phyloP scores from a whole-genome alignment of 2,113 vertebrate genomes.

The Megalops atlanticus region DNA sequence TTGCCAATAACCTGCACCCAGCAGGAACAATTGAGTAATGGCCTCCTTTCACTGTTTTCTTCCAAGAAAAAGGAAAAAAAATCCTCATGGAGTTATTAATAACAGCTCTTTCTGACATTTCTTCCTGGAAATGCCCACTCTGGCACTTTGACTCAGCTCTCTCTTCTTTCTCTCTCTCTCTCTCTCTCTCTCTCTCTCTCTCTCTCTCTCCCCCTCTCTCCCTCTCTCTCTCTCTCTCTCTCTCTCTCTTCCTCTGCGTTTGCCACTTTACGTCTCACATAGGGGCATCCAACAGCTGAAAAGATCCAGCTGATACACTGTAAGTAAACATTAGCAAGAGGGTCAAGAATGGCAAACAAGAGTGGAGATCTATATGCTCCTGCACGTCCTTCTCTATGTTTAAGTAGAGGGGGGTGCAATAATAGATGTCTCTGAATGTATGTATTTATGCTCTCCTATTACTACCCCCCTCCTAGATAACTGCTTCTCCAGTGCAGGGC shows the following conservation, averaged over 20 bases:
- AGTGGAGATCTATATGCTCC: background rate
- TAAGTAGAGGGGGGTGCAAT: conserved; percentile 15
- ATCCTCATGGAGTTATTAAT: conserved; percentile 9
- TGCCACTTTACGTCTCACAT: background rate
- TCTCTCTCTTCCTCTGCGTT: no score
- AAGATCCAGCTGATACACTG: background rate
- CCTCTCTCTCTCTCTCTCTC: no score
- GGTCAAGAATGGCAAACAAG: background rate
- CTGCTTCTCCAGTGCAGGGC: conserved; percentile 46
- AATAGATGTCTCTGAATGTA: conserved; percentile 26
- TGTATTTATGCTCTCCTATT: conserved; percentile 52
- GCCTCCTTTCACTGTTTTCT: background rate
- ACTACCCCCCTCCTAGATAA: conserved; percentile 53
- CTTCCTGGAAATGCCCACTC: background rate
- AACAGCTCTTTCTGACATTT: background rate
- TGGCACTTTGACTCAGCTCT: background rate
- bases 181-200: no score
- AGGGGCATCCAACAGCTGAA: background rate
- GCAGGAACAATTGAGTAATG: conserved; percentile 5
- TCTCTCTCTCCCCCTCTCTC: no score
- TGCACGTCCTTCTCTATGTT: background rate
- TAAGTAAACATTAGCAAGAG: conserved; percentile 12
- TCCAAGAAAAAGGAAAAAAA: background rate
- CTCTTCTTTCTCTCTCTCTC: no score
- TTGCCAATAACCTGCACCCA: conserved; percentile 12